Conservation (phyloP, 2,113 vertebrate genomes). For the Gracilinanus agilis region DNA sequence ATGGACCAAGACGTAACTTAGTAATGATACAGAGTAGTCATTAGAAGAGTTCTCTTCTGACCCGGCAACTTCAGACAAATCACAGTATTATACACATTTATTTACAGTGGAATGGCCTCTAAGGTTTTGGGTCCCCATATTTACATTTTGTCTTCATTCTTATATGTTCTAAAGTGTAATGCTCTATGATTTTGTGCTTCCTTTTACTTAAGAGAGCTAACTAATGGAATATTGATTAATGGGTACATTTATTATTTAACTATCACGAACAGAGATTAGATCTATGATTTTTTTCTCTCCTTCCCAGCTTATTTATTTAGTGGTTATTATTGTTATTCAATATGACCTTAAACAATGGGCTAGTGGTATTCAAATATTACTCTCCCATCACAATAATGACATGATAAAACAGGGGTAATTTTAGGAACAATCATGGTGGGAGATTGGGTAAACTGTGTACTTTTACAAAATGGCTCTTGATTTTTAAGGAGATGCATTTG, state of each 20-base stretch:
- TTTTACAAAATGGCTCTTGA: not conserved
- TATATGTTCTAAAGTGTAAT: not conserved
- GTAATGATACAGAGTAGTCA: not conserved
- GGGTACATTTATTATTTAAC: not conserved
- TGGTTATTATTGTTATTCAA: not conserved
- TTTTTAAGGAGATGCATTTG: not conserved
- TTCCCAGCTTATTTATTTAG: not conserved
- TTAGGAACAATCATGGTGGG: not conserved
- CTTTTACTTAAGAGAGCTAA: not conserved
- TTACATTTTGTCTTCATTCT: not conserved
- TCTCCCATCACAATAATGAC: not conserved
- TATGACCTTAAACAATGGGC: not conserved
- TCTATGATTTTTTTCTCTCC: not conserved
- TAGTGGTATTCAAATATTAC: not conserved
- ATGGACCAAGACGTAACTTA: not conserved
- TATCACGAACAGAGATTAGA: not conserved
- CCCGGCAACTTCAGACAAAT: not conserved
- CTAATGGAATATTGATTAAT: not conserved
- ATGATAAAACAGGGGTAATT: conserved; percentile 8
- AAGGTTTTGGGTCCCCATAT: not conserved
- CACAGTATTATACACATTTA: not conserved
- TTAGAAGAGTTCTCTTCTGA: not conserved
- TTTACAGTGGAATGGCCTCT: not conserved
- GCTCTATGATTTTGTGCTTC: conserved; percentile 31
- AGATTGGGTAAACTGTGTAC: not conserved